phyloP scores from a whole-genome alignment of 2,888 invertebrate genomes.

The Empis livida region DNA sequence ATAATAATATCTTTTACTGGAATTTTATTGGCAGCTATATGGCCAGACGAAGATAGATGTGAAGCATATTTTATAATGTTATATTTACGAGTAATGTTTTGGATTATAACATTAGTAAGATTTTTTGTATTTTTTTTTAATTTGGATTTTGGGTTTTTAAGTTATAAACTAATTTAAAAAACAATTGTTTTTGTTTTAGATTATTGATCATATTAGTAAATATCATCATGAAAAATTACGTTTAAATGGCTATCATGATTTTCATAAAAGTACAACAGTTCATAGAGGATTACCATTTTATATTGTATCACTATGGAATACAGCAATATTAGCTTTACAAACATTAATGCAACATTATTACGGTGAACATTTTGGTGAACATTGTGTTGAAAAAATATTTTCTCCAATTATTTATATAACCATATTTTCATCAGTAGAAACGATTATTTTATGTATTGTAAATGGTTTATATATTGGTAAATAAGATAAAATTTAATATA shows the following conservation, averaged over 20 bases:
- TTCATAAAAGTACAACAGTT: slow-evolving; percentile 46
- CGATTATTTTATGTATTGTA: slow-evolving; percentile 37
- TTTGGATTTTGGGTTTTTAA: no score
- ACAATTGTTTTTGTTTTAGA: no score
- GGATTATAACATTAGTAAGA: slow-evolving; percentile 45
- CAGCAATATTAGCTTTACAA: slow-evolving; percentile 41
- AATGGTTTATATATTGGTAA: slow-evolving; percentile 43
- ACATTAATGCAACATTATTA: slow-evolving; percentile 45
- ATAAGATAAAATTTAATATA: slow-evolving; percentile 1
- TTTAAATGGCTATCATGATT: slow-evolving; percentile 53
- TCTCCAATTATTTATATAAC: slow-evolving; percentile 47
- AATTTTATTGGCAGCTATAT: slow-evolving; percentile 22
- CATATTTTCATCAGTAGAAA: slow-evolving; percentile 40
- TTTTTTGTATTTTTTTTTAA: no score
- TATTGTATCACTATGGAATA: slow-evolving; percentile 50
- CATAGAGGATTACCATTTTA: slow-evolving; percentile 48
- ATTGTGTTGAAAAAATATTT: slow-evolving; percentile 37
- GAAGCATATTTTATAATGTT: slow-evolving; percentile 46
- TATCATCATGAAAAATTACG: slow-evolving; percentile 46
- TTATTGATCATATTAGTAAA: slow-evolving; percentile 45
- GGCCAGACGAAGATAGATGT: slow-evolving; percentile 35
- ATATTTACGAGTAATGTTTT: slow-evolving; percentile 43
- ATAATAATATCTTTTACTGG: slow-evolving; percentile 29
- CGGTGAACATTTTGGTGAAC: slow-evolving; percentile 38
- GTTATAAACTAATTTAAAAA: no score